Conservation (phyloP, 2,113 vertebrate genomes). For the Ornithorhynchus anatinus region DNA sequence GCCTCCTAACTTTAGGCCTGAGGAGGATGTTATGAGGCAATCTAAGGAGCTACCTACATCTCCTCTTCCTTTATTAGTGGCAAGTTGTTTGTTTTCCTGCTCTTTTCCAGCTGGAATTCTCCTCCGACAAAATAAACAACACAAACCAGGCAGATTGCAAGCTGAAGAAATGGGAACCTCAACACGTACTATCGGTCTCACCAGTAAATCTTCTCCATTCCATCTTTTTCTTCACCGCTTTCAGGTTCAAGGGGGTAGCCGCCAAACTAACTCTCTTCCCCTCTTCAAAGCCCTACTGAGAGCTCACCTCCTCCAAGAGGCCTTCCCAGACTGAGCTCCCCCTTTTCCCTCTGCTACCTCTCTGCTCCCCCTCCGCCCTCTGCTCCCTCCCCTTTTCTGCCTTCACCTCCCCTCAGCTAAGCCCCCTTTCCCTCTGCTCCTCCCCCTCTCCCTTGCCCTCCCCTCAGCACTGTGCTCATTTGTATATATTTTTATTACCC, state of each 20-base stretch:
- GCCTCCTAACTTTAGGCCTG: too few relatives aligned
- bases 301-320: too few relatives aligned
- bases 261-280: background rate
- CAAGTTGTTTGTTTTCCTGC: conserved; percentile 14
- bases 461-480: background rate
- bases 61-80: background rate
- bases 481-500: too few relatives aligned
- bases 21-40: too few relatives aligned
- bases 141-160: conserved; percentile 27
- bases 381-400: too few relatives aligned
- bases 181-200: background rate
- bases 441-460: background rate
- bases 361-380: too few relatives aligned
- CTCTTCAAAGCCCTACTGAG: too few relatives aligned
- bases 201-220: background rate
- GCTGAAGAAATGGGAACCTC: conserved; percentile 5
- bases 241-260: background rate
- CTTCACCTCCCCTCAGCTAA: too few relatives aligned
- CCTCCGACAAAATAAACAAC: conserved; percentile 23
- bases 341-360: too few relatives aligned
- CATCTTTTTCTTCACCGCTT: background rate
- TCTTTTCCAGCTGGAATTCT: background rate
- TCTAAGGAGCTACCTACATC: background rate
- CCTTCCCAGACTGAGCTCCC: too few relatives aligned
- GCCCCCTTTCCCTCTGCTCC: background rate